Base-by-base conservation (phyloP, 2,888 invertebrate species). In the Spicauda simplicius region DNA sequence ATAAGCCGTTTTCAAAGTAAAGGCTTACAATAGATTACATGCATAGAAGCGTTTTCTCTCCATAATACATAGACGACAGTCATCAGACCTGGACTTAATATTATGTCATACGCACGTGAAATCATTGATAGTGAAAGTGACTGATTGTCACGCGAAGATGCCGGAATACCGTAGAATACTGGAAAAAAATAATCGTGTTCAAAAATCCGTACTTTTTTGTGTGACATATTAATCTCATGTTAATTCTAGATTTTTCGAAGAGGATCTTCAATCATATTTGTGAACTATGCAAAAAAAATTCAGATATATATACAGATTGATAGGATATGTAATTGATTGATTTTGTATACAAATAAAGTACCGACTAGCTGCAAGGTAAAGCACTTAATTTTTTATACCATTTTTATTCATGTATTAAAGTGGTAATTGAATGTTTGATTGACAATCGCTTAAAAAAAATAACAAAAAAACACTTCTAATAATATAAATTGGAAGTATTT, bases 71-170 rank as follows among this genome's bases (percentile, higher is more conserved):
- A 59, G 59, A 16, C n/a, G 30, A 18, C 33, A 61, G 52, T 52
- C 33, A 52, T 61, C 48, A 33, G 16, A 33, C n/a, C n/a, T n/a
- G n/a, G 19, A 58, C 60, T 11, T 20, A 60, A 68, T 54, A 71
- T 72, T 73, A 72, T 72, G 71, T 72, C 72, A 73, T 52, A 64
- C 54, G 61, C 63, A 65, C 64, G 61, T 59, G 64, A 64, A 52
- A 52, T 53, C 70, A 59, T 45, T 62, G 60, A 71, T 66, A 70
- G 73, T 73, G 73, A 73, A 73, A 73, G 41, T 67, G 64, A 57
- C 56, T 58, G 62, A 50, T 33, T 65, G 64, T 62, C 65, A 54
- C 58, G 64, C 48, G 62, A 69, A 67, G 70, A 71, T 69, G 52
- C 64, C 53, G 66, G 65, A 69, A 69, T 55, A 66, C 25, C 41